Base-by-base conservation (phyloP, 2,797 vertebrate genomes). In the Eulemur mongoz region DNA sequence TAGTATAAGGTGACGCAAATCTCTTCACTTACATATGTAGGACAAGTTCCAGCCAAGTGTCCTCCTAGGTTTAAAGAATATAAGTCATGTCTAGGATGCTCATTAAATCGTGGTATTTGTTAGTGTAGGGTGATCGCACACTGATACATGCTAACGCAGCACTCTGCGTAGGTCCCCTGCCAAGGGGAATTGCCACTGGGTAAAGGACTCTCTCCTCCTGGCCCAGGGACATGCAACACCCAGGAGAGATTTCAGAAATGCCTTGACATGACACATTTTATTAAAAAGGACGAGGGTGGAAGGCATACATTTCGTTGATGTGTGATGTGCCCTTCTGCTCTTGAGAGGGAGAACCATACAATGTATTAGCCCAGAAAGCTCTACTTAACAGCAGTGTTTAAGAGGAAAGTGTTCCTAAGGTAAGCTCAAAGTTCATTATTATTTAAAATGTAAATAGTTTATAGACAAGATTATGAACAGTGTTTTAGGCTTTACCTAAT, bases 401-500 rank as follows among this genome's bases (percentile, higher is more conserved):
- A 91, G 52, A 82, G 4, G 10, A 93, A 89, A 5, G 65, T 95
- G 23, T 88, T 91, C 40, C 23, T 61, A 23, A 84, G 73, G 23
- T 30, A 82, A 94, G 54, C 73, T 86, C 92, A 93, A 78, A 61
- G 73, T 89, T 93, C 20, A 35, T 57, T 86, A 3, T 54, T 67
- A 84, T 70, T 93, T 96, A 43, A 81, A n/a, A 76, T 54, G 43
- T 63, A 82, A 65, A 40, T 67, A 45, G 17, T 90, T 88, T 73
- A 32, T 17, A 94, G 48, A 85, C 32, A 95, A 78, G 45, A 61
- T 80, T 79, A 43, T 54, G 69, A 65, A 12, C 35, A 20, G 59
- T n/a, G 45, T 30, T 38, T 97, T 70, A 80, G 65, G 23, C 78
- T 95, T 93, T 82, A 40, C 72, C 6, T 82, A 50, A 89, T 73